Evolutionary conservation across 1,140 invertebrate genomes (phyloP), one percentile per base, ranked within the genome.

Genomic region (Ceratosolen fusciceps): DNA sequence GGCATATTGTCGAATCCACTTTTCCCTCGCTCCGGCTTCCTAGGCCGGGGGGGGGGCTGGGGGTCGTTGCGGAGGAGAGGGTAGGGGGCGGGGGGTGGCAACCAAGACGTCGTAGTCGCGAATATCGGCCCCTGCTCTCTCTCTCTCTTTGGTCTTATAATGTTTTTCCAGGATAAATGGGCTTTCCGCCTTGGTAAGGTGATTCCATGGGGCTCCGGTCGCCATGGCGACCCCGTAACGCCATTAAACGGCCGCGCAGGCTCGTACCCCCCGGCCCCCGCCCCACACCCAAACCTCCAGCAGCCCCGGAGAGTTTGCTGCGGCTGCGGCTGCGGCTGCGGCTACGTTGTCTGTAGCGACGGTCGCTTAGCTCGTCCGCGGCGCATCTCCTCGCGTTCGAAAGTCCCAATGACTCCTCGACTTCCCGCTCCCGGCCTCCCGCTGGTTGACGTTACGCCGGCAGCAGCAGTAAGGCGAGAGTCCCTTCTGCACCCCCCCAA

Each of bases 121-220:
- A 79, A 79, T 80, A 81, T 79, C 71, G 81, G 78, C 73, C n/a
- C n/a, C n/a, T 58, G 73, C 37, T 52, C 24, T 81, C 54, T 77
- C 80, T 82, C 87, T n/a, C n/a, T n/a, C n/a, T n/a, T n/a, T n/a
- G n/a, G n/a, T 90, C 87, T 89, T 90, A 88, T 89, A 89, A 90
- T 90, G 88, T 90, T 90, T 90, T 90, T 89, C 86, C 86, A 89
- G 87, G 85, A 90, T 90, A 90, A 90, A 90, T 90, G 88, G 87
- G 86, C 86, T 90, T 90, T 90, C 85, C 87, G 84, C 82, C 75
- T n/a, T 78, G 83, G 62, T 74, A 83, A 84, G 83, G 80, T 83
- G 84, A 84, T 88, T 88, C 87, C 83, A 87, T 85, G 87, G 87
- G 87, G 87, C 87, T 88, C 85, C 83, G 70, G 88, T 90, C 79